Evolutionary conservation across 2,888 invertebrate species (phyloP), one percentile per base, ranked within the genome.

Genomic region (Eulithis testata): DNA sequence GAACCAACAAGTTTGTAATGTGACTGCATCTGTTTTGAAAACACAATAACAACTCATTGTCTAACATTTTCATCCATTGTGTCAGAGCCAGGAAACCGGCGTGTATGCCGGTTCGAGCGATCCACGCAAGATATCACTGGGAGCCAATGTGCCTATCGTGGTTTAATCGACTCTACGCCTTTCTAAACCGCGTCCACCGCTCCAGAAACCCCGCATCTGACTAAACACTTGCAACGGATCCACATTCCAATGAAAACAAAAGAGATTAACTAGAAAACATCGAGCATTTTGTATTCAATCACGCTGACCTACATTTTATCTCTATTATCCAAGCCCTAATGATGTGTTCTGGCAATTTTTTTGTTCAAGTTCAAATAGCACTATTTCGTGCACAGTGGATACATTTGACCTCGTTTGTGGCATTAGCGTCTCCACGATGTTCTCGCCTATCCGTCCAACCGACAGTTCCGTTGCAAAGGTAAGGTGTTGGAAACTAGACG

Each of bases 401-500:
- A 79, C 84, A 68, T 85, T 79, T 89, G 88, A 85, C 90, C 89
- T 82, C 85, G 86, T 81, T 89, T 67, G 71, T 71, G 76, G 78
- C 74, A 85, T 87, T 88, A 87, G 84, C 87, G 84, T 80, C 84
- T 79, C 77, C 76, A 73, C 75, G 72, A 73, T 76, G 76, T 5
- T 6, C 5, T 74, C 77, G 73, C 70, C 75, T 73, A 78, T 84
- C 81, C 73, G 82, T 82, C 21, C 85, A 82, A 78, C 76, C 62
- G 9, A 40, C 84, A 81, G 82, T 87, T 83, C 81, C 61, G 60
- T 49, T 40, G 49, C 55, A 45, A 14, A 11, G 54, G 31, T 14
- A 27, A 60, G 56, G 63, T 57, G 60, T 45, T 31, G 50, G 63
- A 60, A 63, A 51, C 51, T 47, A 56, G 12, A 47, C 62, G 9